Base-by-base conservation (phyloP, 2,113 vertebrate species). In the Corydoras sp. region DNA sequence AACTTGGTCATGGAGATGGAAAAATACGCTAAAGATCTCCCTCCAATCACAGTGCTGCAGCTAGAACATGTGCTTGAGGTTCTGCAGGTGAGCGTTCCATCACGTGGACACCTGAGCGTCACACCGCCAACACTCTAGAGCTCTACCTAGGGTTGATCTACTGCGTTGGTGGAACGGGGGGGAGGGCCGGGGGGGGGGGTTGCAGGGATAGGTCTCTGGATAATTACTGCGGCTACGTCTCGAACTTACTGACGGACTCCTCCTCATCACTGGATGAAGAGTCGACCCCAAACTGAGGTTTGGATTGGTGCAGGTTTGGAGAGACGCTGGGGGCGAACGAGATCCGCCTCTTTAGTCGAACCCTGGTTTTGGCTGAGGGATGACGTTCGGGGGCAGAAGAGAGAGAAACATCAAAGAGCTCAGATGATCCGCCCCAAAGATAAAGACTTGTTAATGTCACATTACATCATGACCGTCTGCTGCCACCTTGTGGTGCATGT, bases 261-360 rank as follows among this genome's bases (percentile, higher is more conserved):
- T 94, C 93, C 10, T 96, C 93, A 89, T 93, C 94, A 83, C 94
- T 95, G 84, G 92, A 93, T 82, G 94, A 95, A 85, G 91, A 93
- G 87, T 88, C 93, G 82, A 90, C 82, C 82, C 90, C 90, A 91
- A 92, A 81, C 82, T 91, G 83, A 83, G 87, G 88, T 92, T 94
- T 95, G 90, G 92, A 93, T 88, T 94, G 96, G 87, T 89, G 88
- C 85, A 95, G 90, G 83, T 94, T 90, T 50, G 93, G 92, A 83
- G 95, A 94, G 84, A 98, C 88, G 89, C 79, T 94, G 91, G 96
- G 87, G 86, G 93, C 92, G 90, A 95, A 95, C 84, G 94, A 95
- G 84, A 94, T 92, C 81, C 86, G 85, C 86, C 92, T 90, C 78
- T 87, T 87, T 79, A 88, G 92, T 83, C 88, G 90, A 83, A 79